These are phyloP conservation scores for Cladorhizidae sp. DNA, from an alignment of 37 sponge, comb jelly and placozoan genomes.

Conservation along the genomic window DNA sequence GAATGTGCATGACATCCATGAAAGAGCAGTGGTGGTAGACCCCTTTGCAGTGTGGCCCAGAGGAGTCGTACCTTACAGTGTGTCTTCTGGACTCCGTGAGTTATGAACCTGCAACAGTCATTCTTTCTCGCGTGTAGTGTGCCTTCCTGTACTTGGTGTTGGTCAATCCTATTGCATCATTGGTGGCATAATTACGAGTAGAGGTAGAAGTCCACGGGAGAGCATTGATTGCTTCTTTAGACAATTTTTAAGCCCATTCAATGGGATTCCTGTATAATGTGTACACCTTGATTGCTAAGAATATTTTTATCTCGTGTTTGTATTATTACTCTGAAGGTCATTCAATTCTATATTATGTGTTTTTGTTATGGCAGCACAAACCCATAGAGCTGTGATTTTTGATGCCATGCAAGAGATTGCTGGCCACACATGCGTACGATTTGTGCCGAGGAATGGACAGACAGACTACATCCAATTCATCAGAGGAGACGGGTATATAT, in stretches of 20 bases:
- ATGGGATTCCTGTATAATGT: too few species aligned
- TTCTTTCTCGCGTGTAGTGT: too few species aligned
- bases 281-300: too few species aligned
- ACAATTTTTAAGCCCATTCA: too few species aligned
- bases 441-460: slow-evolving; percentile 47
- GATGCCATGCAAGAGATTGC: slow-evolving; percentile 53
- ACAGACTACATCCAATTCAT: slow-evolving; percentile 67
- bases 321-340: too few species aligned
- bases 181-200: too few species aligned
- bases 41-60: slow-evolving; percentile 12
- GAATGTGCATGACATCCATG: slow-evolving; percentile 13
- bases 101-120: neutral
- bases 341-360: too few species aligned
- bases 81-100: slow-evolving; percentile 36
- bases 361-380: neutral
- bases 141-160: too few species aligned
- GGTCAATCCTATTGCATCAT: too few species aligned
- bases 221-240: too few species aligned
- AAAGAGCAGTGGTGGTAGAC: slow-evolving; percentile 35
- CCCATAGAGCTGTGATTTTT: slow-evolving; percentile 30
- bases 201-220: too few species aligned
- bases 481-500: slow-evolving; percentile 63
- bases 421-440: slow-evolving; percentile 45
- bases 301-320: too few species aligned
- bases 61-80: slow-evolving; percentile 26